phyloP scores from a whole-genome alignment of 2,797 vertebrate genomes.

The Galaxias olidus region DNA sequence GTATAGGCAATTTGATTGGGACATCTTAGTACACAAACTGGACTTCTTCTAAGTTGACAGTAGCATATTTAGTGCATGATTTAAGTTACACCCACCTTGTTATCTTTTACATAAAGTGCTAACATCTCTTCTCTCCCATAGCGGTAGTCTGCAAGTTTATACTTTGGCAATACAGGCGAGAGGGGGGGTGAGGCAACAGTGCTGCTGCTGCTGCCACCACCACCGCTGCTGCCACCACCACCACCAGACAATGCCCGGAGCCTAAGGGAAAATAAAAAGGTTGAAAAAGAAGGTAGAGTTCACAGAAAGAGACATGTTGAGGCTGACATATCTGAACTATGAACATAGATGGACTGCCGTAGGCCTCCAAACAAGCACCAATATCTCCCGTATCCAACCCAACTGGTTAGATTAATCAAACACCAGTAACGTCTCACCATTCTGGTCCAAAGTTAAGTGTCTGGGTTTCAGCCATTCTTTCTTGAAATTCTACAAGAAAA shows the following conservation, averaged over 20 bases:
- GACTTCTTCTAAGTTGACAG: not conserved
- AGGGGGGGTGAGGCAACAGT: slow-evolving; percentile 92
- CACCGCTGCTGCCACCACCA: slow-evolving; percentile 45
- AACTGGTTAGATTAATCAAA: slow-evolving; percentile 7
- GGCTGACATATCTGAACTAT: too few relatives aligned
- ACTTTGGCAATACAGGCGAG: slow-evolving; percentile 97
- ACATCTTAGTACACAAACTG: not conserved
- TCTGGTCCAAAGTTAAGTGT: slow-evolving; percentile 99
- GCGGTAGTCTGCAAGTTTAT: slow-evolving; percentile 99
- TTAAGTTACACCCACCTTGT: slow-evolving; percentile 81
- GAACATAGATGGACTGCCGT: slow-evolving; percentile 4
- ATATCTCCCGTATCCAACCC: slow-evolving; percentile 5
- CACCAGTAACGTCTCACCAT: slow-evolving; percentile 82
- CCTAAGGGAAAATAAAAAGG: slow-evolving; percentile 68
- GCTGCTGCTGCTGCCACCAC: slow-evolving; percentile 64
- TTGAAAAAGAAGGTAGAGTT: slow-evolving; percentile 5
- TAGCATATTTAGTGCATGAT: not conserved
- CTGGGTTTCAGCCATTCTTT: slow-evolving; percentile 97
- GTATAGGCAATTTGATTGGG: too few relatives aligned
- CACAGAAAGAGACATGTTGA: too few relatives aligned
- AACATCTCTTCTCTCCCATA: slow-evolving; percentile 99
- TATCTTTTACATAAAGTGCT: slow-evolving; percentile 99
- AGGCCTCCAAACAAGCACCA: slow-evolving; percentile 36
- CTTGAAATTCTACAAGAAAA: slow-evolving; percentile 72
- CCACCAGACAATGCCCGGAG: slow-evolving; percentile 96